phyloP scores from a whole-genome alignment of 2,113 vertebrate genomes.

The Kryptolebias marmoratus region DNA sequence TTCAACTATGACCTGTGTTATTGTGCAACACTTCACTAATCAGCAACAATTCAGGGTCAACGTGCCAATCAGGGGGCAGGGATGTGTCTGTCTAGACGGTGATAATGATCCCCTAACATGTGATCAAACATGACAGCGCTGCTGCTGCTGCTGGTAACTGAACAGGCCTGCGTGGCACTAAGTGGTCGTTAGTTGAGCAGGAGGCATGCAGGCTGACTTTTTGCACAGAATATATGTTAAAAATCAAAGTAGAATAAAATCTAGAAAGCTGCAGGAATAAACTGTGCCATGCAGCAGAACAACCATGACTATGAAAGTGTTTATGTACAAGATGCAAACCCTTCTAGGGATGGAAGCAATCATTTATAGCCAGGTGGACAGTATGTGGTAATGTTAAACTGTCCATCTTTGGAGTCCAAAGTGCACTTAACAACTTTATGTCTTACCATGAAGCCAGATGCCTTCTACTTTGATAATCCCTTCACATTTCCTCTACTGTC shows the following conservation, averaged over 20 bases:
- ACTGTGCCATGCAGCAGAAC: neutral
- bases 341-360: too few species aligned
- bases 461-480: too few species aligned
- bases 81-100: conserved; percentile 64
- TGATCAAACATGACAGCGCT: conserved; percentile 32
- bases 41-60: conserved; percentile 45
- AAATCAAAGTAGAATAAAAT: neutral
- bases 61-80: conserved; percentile 35
- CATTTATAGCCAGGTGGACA: too few species aligned
- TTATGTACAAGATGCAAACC: too few species aligned
- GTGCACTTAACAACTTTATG: neutral
- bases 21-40: conserved; percentile 24
- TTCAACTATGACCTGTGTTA: neutral
- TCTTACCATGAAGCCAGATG: neutral
- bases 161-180: conserved; percentile 8
- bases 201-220: conserved; percentile 1
- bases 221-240: neutral
- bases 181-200: neutral
- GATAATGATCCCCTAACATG: conserved; percentile 68
- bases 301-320: neutral
- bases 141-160: neutral
- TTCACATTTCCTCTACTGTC: neutral
- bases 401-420: neutral
- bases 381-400: too few species aligned
- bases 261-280: neutral